These are phyloP conservation scores for Osmerus mordax DNA, from an alignment of 2,113 vertebrate species.

Conservation along the genomic window DNA sequence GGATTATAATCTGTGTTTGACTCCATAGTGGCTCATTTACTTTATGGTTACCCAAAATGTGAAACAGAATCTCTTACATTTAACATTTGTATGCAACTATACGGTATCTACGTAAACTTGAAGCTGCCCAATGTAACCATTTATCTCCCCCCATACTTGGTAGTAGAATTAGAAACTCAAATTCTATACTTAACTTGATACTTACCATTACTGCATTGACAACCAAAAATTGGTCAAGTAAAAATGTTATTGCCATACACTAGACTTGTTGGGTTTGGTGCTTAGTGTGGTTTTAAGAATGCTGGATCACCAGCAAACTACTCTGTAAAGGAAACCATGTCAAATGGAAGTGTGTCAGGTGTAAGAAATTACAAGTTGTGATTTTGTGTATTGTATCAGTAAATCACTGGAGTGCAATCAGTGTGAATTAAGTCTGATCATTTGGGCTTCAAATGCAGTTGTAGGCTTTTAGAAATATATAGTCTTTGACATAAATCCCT, in stretches of 20 bases:
- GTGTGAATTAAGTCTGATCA: conserved; percentile 32
- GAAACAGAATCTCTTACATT: too few relatives aligned
- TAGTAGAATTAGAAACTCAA: not conserved
- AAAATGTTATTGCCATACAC: not conserved
- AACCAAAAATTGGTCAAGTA: not conserved
- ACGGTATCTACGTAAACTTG: not conserved
- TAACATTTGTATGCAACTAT: too few relatives aligned
- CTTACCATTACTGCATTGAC: not conserved
- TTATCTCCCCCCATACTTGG: not conserved
- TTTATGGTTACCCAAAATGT: too few relatives aligned
- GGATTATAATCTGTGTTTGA: too few relatives aligned
- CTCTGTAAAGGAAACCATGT: not conserved
- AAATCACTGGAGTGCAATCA: conserved; percentile 46
- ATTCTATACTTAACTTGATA: not conserved
- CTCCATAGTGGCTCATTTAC: too few relatives aligned
- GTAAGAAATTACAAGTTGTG: not conserved
- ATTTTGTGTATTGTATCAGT: conserved; percentile 12
- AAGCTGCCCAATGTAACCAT: not conserved
- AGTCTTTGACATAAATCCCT: conserved; percentile 1
- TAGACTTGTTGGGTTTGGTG: too few relatives aligned
- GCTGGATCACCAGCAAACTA: not conserved
- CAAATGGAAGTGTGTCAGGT: not conserved
- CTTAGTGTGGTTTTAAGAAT: not conserved
- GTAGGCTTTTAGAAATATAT: conserved; percentile 24
- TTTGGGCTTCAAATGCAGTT: conserved; percentile 34